A percentile compares a stretch with the other conserved stretches of the same genome.
phyloP scores from a whole-genome alignment of 2,888 invertebrate species.

The Trachelus troglodyta region DNA sequence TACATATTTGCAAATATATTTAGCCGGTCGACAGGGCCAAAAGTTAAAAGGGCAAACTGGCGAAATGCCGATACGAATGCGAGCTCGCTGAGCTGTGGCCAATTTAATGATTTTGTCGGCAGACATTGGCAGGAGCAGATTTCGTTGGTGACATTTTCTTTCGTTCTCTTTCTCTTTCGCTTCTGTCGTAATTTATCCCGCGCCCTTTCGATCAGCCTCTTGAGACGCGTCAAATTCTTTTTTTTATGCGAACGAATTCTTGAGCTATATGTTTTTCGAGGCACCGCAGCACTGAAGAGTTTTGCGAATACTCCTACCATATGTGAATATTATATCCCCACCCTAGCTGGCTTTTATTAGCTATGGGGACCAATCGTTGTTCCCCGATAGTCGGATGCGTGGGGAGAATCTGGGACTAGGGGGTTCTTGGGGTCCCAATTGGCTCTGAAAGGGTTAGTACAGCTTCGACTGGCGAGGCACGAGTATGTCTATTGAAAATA shows the following conservation, averaged over 20 bases:
- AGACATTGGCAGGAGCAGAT: not conserved
- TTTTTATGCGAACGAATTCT: not conserved
- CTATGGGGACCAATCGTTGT: not conserved
- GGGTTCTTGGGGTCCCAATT: not conserved
- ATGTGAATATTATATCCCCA: not conserved
- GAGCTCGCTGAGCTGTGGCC: conserved; percentile 53
- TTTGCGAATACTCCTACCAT: not conserved
- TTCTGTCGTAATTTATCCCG: not conserved
- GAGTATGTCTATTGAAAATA: not conserved
- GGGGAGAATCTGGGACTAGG: not conserved
- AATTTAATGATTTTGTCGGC: conserved; percentile 55
- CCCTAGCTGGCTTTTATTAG: not conserved
- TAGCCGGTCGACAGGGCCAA: conserved; percentile 47
- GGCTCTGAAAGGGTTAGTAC: not conserved
- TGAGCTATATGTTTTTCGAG: not conserved
- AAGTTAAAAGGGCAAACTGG: conserved; percentile 57
- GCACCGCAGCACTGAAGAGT: not conserved
- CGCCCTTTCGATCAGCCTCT: not conserved
- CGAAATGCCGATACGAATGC: conserved; percentile 42
- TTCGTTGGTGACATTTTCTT: conserved; percentile 9
- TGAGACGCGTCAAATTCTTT: not conserved
- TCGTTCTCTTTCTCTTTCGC: conserved; percentile 8
- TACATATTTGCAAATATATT: conserved; percentile 63
- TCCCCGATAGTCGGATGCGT: not conserved
- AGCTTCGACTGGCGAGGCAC: not conserved